Base-by-base conservation (phyloP, 2,888 invertebrate species). In the Melanargia galathea region DNA sequence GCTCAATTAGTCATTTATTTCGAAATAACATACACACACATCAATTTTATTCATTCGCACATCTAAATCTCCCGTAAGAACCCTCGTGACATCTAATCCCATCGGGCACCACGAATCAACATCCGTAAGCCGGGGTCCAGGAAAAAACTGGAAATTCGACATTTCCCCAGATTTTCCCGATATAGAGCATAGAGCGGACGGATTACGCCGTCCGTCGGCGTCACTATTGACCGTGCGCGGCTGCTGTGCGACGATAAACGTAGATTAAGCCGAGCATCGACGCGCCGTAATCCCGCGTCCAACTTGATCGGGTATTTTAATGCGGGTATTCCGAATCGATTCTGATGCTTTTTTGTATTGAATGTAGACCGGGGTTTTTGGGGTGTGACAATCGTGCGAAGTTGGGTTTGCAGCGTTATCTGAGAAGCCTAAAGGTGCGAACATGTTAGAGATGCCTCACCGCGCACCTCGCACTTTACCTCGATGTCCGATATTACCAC, bases 161-260 rank as follows among this genome's bases (percentile, higher is more conserved):
- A 76, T 77, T 78, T 76, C 72, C 74, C 73, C 18, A 52, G 52
- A 35, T 52, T 52, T n/a, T 52, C 71, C 74, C 73, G 70, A 74
- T 74, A 75, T 73, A 70, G 66, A 65, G 69, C 65, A 67, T 65
- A 67, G 65, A 64, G 64, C 82, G 64, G 61, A 66, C 80, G 83
- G 86, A 82, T 87, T 86, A 87, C 79, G 75, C 71, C 80, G 84
- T 87, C 87, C 80, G 81, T 83, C 79, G 83, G 75, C 78, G 80
- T 80, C 71, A 72, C 68, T 70, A 70, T 71, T 80, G 82, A 77
- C 78, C 75, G 75, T 75, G 70, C 73, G 76, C 77, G 82, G 77
- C 85, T 88, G 88, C 75, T 78, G 73, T 75, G 75, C 80, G 81
- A 77, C 83, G 89, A 89, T 89, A 89, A 87, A 83, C 81, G 82